Conservation (phyloP, 2,888 invertebrate species). For the Mongoloraphidia duomilia region DNA sequence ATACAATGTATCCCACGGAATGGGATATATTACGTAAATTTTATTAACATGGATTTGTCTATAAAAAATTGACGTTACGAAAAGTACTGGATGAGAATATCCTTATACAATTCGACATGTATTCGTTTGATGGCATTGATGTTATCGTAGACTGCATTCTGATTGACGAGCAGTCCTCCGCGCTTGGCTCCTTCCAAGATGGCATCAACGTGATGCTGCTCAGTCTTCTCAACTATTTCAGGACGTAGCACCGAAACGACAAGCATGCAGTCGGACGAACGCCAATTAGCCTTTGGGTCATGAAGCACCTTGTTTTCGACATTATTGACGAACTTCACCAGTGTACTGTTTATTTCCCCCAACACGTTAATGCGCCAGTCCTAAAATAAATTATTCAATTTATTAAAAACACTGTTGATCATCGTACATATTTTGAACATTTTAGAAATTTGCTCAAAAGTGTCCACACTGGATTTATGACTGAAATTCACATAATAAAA, state of each 20-base stretch:
- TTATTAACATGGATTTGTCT: too few relatives aligned
- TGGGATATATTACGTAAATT: too few relatives aligned
- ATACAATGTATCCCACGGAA: too few relatives aligned
- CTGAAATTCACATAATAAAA: not conserved
- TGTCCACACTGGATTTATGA: too few relatives aligned
- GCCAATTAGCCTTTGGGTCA: not conserved
- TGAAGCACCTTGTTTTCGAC: not conserved
- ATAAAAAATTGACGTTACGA: too few relatives aligned
- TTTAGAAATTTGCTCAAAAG: too few relatives aligned
- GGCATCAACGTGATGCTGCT: not conserved
- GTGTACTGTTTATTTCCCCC: not conserved
- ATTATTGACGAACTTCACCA: not conserved
- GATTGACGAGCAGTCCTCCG: conserved; percentile 1
- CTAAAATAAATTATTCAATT: not conserved
- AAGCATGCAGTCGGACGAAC: not conserved
- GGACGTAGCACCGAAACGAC: not conserved
- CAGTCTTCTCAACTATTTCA: not conserved
- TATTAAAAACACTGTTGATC: not conserved
- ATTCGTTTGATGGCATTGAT: too few relatives aligned
- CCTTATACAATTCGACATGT: too few relatives aligned
- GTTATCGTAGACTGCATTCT: too few relatives aligned
- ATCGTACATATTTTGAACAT: too few relatives aligned
- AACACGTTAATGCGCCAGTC: not conserved
- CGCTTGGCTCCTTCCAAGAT: not conserved
- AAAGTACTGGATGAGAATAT: too few relatives aligned